phyloP scores from a whole-genome alignment of 2,888 invertebrate genomes.

The Laothoe populi region DNA sequence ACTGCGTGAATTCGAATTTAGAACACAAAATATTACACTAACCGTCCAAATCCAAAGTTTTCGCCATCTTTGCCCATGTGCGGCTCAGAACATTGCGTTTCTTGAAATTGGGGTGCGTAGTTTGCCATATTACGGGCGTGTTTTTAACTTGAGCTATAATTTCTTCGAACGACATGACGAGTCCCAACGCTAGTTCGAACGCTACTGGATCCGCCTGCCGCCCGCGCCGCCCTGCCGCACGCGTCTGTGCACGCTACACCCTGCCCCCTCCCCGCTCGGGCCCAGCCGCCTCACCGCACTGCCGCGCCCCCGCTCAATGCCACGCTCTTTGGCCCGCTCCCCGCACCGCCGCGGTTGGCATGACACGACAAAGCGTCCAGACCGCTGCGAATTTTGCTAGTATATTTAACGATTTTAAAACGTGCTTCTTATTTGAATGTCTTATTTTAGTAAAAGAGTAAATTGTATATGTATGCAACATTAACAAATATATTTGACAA shows the following conservation, averaged over 20 bases:
- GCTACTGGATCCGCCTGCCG: neutral
- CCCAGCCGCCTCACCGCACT: neutral
- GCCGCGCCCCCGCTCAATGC: neutral
- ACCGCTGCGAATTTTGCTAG: too few relatives aligned
- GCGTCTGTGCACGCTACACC: neutral
- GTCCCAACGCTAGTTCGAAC: neutral
- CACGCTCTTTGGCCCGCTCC: neutral
- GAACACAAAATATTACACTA: neutral
- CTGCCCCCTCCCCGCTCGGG: neutral
- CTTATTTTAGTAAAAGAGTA: too few relatives aligned
- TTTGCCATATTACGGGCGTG: slow-evolving; percentile 5
- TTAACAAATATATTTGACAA: too few relatives aligned
- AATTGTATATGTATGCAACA: too few relatives aligned
- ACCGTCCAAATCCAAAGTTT: neutral
- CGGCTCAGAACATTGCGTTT: neutral
- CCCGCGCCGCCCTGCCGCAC: neutral
- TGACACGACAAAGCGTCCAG: too few relatives aligned
- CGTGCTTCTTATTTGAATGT: too few relatives aligned
- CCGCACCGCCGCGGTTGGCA: neutral
- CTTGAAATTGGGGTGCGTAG: neutral
- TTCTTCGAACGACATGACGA: slow-evolving; percentile 1
- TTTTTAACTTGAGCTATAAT: neutral
- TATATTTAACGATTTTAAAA: too few relatives aligned
- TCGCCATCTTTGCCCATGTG: neutral
- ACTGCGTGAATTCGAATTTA: neutral